Evolutionary conservation across 1,140 invertebrate genomes (phyloP).

Genomic region (Neodiprion virginianus): DNA sequence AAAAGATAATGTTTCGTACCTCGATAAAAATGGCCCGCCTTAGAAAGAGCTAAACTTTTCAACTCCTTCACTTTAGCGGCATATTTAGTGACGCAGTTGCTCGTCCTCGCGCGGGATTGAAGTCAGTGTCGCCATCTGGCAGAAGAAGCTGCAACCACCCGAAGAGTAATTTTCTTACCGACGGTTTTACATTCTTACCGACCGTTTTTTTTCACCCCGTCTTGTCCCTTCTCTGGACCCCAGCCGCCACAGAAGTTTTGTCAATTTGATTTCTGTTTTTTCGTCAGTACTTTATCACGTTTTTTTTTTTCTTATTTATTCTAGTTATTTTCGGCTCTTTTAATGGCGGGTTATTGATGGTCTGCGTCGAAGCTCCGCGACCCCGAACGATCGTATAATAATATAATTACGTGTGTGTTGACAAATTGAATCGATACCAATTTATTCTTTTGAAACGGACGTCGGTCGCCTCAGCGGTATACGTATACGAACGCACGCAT

Average conservation of each 20-base stretch:
- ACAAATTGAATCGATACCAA: constrained; percentile 62
- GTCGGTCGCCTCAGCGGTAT: constrained; percentile 11
- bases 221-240: neutral
- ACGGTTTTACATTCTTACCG: neutral
- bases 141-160: neutral
- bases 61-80: too few species aligned
- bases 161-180: neutral
- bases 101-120: too few species aligned
- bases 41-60: too few species aligned
- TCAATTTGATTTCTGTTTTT: neutral
- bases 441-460: constrained; percentile 57
- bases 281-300: too few species aligned
- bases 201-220: neutral
- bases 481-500: constrained; percentile 23
- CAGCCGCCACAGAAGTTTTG: neutral
- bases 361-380: constrained; percentile 9
- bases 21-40: too few species aligned
- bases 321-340: constrained; percentile 32
- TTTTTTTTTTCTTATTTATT: too few species aligned
- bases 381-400: constrained; percentile 46
- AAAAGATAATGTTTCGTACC: too few species aligned
- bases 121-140: neutral
- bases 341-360: constrained; percentile 55
- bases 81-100: too few species aligned
- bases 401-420: constrained; percentile 58